Base-by-base conservation (phyloP, 30 jellyfish, hydroid and myxozoan genomes). In the Hydractinia echinata region DNA sequence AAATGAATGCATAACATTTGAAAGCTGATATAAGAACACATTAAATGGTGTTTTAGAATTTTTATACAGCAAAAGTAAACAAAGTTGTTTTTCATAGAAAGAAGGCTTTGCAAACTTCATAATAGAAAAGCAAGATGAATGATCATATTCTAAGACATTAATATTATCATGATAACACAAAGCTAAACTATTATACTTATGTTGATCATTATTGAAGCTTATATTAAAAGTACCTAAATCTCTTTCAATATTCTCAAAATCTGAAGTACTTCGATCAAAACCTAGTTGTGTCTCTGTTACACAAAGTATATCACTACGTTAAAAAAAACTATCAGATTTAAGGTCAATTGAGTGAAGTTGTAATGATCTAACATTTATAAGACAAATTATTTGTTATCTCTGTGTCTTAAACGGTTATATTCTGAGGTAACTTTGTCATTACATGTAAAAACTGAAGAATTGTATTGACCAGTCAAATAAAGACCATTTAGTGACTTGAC, bases 261-360 rank as follows among this genome's bases (percentile, higher is more conserved):
- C n/a, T n/a, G n/a, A n/a, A n/a, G 50, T 53, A 73, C 52, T 53
- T 9, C 18, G 66, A 8, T 10, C 9, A 51, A 53, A 53, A 6
- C 50, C 52, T 44, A 73, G 50, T 67, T 67, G 77, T 67, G 77
- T 67, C 39, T 67, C 77, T 67, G 77, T 67, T 48, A 67, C 52
- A 16, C 18, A 67, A n/a, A 67, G 7, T 67, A 67, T 7, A n/a
- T 67, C 77, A 67, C 52, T n/a, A n/a, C n/a, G n/a, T n/a, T n/a
- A n/a, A n/a, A n/a, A n/a, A n/a, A n/a, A n/a, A n/a, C n/a, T n/a
- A 7, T n/a, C 7, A 9, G 16, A 19, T 7, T 8, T 9, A 19
- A 73, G 30, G 72, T 73, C 82, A 21, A 21, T 13, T 15, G 72
- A 48, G 52, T 73, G 82, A 7, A 9, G 30, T 73, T 73, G 30